These are phyloP conservation scores for Propithecus coquereli DNA, from an alignment of 2,113 vertebrate genomes.

Conservation along the genomic window DNA sequence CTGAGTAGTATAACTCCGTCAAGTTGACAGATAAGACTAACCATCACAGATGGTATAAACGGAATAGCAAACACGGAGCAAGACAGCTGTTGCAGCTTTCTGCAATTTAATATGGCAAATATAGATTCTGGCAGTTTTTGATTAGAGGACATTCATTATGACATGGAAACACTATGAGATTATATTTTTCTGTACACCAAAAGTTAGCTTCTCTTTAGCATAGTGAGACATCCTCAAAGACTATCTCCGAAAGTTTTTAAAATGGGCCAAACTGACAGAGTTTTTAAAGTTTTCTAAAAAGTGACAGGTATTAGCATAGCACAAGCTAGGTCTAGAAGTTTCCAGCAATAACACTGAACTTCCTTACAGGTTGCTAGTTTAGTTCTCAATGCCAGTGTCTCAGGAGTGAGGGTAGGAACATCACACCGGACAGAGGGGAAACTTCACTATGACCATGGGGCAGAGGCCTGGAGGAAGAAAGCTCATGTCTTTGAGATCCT, in stretches of 20 bases:
- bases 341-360: not conserved
- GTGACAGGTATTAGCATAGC: not conserved
- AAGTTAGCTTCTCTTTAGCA: not conserved
- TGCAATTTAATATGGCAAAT: not conserved
- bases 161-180: not conserved
- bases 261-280: not conserved
- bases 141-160: not conserved
- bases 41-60: not conserved
- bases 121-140: not conserved
- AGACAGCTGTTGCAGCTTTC: not conserved
- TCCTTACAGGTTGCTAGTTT: not conserved
- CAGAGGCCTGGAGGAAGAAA: not conserved
- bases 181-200: not conserved
- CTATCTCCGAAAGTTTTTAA: not conserved
- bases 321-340: not conserved
- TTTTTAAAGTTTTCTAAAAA: not conserved
- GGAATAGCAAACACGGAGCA: not conserved
- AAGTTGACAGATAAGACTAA: not conserved
- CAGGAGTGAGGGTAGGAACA: not conserved
- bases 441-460: accelerated
- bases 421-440: not conserved
- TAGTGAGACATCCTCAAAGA: not conserved
- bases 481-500: not conserved
- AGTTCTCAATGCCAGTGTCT: not conserved
- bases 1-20: not conserved